Percentiles rank a stretch among this genome's conserved stretches.
Conservation (phyloP, 2,113 vertebrate species). For the Dicrurus megarhynchus region DNA sequence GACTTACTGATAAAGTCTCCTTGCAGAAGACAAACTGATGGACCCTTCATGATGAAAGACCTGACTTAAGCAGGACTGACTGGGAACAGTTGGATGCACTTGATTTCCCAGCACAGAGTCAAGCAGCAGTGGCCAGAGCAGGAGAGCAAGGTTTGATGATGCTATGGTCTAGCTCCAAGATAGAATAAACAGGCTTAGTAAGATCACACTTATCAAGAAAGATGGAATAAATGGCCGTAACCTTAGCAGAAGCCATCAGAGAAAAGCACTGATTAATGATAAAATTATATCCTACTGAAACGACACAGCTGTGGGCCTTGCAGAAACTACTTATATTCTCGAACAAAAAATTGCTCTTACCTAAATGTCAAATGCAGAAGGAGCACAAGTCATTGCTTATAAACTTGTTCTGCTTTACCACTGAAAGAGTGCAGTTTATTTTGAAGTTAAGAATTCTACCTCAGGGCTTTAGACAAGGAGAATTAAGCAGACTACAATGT, state of each 20-base stretch:
- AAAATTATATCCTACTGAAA: conserved; percentile 17
- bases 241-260: conserved; percentile 22
- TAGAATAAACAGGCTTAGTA: not conserved
- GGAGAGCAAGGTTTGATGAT: not conserved
- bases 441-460: conserved; percentile 51
- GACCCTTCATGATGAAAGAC: not conserved
- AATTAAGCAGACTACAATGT: conserved; percentile 57
- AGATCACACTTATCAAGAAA: conserved; percentile 9
- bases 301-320: conserved; percentile 45
- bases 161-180: not conserved
- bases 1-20: not conserved
- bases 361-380: conserved; percentile 42
- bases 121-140: not conserved
- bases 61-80: not conserved
- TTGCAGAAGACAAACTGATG: not conserved
- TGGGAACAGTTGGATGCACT: not conserved
- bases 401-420: conserved; percentile 59
- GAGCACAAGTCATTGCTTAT: conserved; percentile 52
- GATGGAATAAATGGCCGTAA: not conserved
- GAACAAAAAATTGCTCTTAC: conserved; percentile 47
- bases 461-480: conserved; percentile 51
- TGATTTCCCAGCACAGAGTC: not conserved
- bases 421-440: conserved; percentile 31
- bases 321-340: not conserved
- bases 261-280: conserved; percentile 40